A percentile compares a stretch with the other conserved stretches of the same genome.
These are phyloP conservation scores for Perodicticus potto DNA, from an alignment of 2,797 vertebrate species.

Conservation along the genomic window DNA sequence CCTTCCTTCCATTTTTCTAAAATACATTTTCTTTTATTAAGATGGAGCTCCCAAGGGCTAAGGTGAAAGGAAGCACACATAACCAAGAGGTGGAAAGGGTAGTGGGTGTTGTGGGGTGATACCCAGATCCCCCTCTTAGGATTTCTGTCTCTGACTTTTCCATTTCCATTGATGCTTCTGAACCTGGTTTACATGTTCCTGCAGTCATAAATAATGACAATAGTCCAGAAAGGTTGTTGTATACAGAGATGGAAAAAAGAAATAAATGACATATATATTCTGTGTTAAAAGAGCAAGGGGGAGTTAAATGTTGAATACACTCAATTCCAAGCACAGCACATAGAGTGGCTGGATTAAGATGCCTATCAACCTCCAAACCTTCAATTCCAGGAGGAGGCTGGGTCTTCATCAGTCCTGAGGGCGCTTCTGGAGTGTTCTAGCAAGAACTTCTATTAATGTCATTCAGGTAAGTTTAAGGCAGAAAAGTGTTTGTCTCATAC, in stretches of 20 bases:
- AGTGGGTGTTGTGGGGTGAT: background rate
- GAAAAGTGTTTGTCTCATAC: background rate
- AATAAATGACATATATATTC: background rate
- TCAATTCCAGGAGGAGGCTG: fast-evolving
- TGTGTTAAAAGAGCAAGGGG: background rate
- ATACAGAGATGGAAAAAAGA: background rate
- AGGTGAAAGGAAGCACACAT: background rate
- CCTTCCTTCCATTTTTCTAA: background rate
- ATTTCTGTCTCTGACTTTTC: constrained; percentile 26
- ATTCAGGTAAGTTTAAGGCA: background rate
- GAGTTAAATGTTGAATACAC: background rate
- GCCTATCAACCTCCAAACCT: fast-evolving
- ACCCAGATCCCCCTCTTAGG: background rate
- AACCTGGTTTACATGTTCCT: constrained; percentile 44
- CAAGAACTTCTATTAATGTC: background rate
- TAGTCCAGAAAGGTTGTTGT: background rate
- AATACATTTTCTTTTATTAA: background rate
- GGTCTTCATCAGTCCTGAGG: too few species aligned
- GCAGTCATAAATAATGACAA: constrained; percentile 35
- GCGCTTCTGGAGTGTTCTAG: background rate
- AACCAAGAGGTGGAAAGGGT: background rate
- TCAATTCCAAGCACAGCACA: background rate
- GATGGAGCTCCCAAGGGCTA: background rate
- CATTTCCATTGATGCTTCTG: constrained; percentile 59
- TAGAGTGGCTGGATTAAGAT: background rate